These are phyloP conservation scores for Perognathus longimembris DNA, from an alignment of 2,113 vertebrate species.

Conservation along the genomic window DNA sequence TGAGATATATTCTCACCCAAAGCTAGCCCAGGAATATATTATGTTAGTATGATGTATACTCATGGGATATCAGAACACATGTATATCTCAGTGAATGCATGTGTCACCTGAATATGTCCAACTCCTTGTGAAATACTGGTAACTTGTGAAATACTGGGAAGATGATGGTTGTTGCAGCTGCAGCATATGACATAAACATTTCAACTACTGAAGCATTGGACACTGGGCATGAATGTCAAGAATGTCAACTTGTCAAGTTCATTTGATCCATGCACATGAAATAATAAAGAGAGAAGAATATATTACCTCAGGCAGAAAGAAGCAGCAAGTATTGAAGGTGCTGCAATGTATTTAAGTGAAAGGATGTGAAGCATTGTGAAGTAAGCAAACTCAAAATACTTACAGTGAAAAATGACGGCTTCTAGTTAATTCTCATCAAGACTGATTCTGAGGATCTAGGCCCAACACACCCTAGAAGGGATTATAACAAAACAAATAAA, in stretches of 20 bases:
- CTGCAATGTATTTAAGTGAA: not conserved
- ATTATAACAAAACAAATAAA: conserved; percentile 64
- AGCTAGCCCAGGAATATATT: not conserved
- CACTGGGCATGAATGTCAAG: conserved; percentile 55
- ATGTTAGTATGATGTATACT: not conserved
- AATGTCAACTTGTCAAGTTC: conserved; percentile 73
- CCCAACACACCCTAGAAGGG: conserved; percentile 2
- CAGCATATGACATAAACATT: conserved; percentile 52
- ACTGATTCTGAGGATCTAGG: conserved; percentile 39
- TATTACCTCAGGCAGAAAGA: conserved; percentile 61
- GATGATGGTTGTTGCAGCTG: not conserved
- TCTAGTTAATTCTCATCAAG: conserved; percentile 65
- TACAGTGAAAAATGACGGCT: conserved; percentile 54
- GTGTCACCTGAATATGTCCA: conserved; percentile 16
- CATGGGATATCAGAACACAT: not conserved
- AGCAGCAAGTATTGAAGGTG: conserved; percentile 53
- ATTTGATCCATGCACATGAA: conserved; percentile 40
- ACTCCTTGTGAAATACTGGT: not conserved
- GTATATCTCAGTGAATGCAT: not conserved
- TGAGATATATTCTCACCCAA: not conserved
- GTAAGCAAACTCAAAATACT: conserved; percentile 46
- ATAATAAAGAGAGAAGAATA: conserved; percentile 61
- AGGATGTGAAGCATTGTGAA: conserved; percentile 62
- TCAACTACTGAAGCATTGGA: conserved; percentile 59
- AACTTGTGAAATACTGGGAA: not conserved